phyloP scores from a whole-genome alignment of 2,888 invertebrate species.

The Phortica magna region DNA sequence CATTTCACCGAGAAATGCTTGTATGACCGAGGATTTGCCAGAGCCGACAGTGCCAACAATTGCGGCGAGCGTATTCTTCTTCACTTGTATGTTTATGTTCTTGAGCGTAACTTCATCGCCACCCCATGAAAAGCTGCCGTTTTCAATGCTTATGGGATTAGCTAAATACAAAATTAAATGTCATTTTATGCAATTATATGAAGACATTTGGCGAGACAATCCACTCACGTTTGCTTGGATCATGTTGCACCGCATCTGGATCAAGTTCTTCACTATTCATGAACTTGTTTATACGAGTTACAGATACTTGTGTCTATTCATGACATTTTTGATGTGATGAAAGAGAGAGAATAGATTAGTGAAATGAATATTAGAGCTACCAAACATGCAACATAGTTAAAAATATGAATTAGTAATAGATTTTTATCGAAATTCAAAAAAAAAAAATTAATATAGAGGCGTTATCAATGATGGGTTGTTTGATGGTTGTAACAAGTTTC shows the following conservation, averaged over 20 bases:
- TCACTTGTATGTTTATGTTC: slow-evolving; percentile 86
- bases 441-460: too few relatives aligned
- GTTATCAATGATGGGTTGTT: too few relatives aligned
- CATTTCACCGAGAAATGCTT: slow-evolving; percentile 95
- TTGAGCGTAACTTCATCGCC: slow-evolving; percentile 83
- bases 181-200: neutral
- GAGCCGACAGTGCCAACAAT: slow-evolving; percentile 93
- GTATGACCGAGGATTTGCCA: slow-evolving; percentile 91
- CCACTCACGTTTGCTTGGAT: slow-evolving; percentile 84
- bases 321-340: slow-evolving; percentile 31
- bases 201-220: neutral
- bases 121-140: slow-evolving; percentile 94
- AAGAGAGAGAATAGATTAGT: slow-evolving; percentile 53
- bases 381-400: slow-evolving; percentile 16
- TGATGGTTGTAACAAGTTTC: too few relatives aligned
- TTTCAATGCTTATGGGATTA: slow-evolving; percentile 89
- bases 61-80: slow-evolving; percentile 85
- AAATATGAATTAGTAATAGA: slow-evolving; percentile 20
- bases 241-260: slow-evolving; percentile 86
- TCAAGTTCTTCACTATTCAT: slow-evolving; percentile 95
- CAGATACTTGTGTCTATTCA: slow-evolving; percentile 93
- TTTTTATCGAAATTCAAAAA: too few relatives aligned
- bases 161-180: slow-evolving; percentile 77
- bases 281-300: slow-evolving; percentile 93
- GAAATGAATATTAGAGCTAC: neutral